Evolutionary conservation across 2,797 vertebrate species (phyloP).

Genomic region (Sebastes elongatus): DNA sequence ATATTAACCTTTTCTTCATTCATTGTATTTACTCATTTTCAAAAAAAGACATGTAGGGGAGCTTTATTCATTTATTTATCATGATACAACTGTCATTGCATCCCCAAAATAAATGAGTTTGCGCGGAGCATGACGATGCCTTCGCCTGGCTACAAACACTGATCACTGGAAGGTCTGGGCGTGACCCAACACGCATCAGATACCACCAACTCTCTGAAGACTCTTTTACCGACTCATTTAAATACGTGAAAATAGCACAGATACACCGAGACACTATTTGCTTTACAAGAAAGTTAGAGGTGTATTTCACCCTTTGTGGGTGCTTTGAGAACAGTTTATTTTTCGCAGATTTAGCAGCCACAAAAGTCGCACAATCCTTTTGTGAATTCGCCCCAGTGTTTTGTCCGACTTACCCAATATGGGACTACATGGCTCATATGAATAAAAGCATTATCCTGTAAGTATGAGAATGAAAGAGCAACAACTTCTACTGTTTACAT

Average conservation of each 20-base stretch:
- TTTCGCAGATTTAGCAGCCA: neutral
- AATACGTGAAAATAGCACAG: neutral
- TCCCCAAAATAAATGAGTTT: neutral
- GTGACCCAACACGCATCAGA: neutral
- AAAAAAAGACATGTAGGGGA: neutral
- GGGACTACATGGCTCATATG: too few relatives aligned
- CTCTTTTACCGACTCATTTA: neutral
- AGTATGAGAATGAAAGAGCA: too few relatives aligned
- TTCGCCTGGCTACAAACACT: neutral
- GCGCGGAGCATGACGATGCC: neutral
- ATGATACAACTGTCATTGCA: too few relatives aligned
- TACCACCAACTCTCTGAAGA: neutral
- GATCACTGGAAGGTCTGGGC: neutral
- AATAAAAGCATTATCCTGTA: too few relatives aligned
- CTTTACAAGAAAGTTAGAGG: neutral
- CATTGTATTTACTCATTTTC: neutral
- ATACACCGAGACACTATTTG: neutral
- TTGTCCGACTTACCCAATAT: neutral
- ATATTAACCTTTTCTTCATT: neutral
- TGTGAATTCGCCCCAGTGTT: neutral
- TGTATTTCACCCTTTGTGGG: neutral
- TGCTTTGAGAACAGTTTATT: neutral
- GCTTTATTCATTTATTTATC: neutral
- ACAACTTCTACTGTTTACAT: too few relatives aligned
- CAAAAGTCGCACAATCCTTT: too few relatives aligned